Base-by-base conservation (phyloP, 2,113 vertebrate genomes). In the Scolopax mira region DNA sequence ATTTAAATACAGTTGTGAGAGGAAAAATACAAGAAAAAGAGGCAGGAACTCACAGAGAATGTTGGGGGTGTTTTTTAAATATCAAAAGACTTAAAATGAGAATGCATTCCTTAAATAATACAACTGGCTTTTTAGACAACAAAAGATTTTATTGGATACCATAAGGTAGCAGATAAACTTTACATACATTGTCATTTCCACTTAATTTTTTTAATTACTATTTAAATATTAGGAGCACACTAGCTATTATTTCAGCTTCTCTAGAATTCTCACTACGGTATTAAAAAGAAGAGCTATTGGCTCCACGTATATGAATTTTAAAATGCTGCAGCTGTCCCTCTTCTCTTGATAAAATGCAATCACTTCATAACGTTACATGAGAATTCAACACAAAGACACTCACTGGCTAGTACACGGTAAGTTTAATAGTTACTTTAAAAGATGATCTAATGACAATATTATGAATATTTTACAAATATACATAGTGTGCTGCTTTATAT, bases 401-500 rank as follows among this genome's bases (percentile, higher is more conserved):
- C 7, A 1, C 69, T 92, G 37, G 30, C n/a, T 86, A 48, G 8
- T 42, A 67, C 19, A 2, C 33, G 41, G 6, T 27, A 87, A 37
- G 58, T 52, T 70, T 79, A 84, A 67, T 7, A 89, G 67, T 55
- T 57, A 73, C 60, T 70, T 80, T 8, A 35, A 87, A 85, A 81
- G 37, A 39, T 78, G 71, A 91, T 49, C 41, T 77, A 72, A 82
- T 54, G 9, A 78, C 37, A 46, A 12, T 37, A 61, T 35, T 49
- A 74, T 31, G 13, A 73, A 31, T 79, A 37, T 72, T 89, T 70
- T 77, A 70, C 49, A 94, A 94, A 95, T 69, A 77, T 4, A 62
- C 30, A 73, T 35, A 6, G 2, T 96, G 96, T 94, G 94, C 72
- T 97, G 85, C 96, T 95, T 96, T 95, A 60, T 54, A 19, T 49